Conservation (phyloP, 2,888 invertebrate genomes). For the Drosophila basisetae region DNA sequence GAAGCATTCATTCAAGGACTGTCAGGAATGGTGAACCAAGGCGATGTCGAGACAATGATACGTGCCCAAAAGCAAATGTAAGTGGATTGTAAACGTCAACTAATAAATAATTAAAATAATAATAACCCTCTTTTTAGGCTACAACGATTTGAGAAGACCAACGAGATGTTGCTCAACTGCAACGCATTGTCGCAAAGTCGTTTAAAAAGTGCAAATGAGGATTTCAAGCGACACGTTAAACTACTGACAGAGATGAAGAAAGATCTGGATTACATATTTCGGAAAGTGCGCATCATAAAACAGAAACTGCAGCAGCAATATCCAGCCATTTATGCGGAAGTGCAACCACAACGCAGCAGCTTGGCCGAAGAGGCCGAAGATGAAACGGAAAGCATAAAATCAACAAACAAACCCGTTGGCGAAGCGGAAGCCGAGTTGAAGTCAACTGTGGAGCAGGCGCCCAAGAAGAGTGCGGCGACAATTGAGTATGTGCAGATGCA, state of each 20-base stretch:
- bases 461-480: slow-evolving; percentile 74
- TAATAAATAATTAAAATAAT: background rate
- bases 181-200: slow-evolving; percentile 96
- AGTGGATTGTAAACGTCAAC: slow-evolving; percentile 53
- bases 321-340: slow-evolving; percentile 89
- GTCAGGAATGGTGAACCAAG: slow-evolving; percentile 95
- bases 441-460: slow-evolving; percentile 54
- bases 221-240: slow-evolving; percentile 96
- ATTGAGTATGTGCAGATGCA: slow-evolving; percentile 86
- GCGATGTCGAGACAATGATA: slow-evolving; percentile 95
- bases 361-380: slow-evolving; percentile 86
- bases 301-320: slow-evolving; percentile 91
- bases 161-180: slow-evolving; percentile 99
- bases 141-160: slow-evolving; percentile 98
- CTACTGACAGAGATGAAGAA: slow-evolving; percentile 96
- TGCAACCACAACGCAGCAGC: slow-evolving; percentile 85
- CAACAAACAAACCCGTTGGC: slow-evolving; percentile 5
- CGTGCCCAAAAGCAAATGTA: slow-evolving; percentile 97
- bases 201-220: slow-evolving; percentile 92
- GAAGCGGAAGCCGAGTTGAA: slow-evolving; percentile 41
- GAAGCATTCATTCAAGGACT: slow-evolving; percentile 97
- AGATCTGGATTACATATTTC: slow-evolving; percentile 97
- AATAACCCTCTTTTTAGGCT: slow-evolving; percentile 87
- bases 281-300: slow-evolving; percentile 94
- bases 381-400: slow-evolving; percentile 83